These are phyloP conservation scores for Vespertilio murinus DNA, from an alignment of 2,797 vertebrate genomes.

Conservation along the genomic window DNA sequence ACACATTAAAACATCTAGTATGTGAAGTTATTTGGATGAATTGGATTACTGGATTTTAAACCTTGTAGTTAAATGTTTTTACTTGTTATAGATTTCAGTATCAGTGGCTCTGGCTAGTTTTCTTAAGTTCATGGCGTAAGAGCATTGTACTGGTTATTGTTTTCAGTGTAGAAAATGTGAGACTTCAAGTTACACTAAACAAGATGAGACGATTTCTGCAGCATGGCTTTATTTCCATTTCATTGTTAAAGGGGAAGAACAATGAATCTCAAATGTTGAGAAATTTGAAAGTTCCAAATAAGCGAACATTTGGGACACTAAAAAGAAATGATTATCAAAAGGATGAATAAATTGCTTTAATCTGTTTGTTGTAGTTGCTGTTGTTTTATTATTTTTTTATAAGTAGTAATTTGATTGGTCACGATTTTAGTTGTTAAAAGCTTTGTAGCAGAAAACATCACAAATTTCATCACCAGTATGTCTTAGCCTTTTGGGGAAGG, in stretches of 20 bases:
- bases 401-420: neutral
- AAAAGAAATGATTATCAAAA: neutral
- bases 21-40: neutral
- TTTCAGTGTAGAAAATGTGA: neutral
- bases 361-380: neutral
- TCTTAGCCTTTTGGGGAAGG: neutral
- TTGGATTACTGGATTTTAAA: neutral
- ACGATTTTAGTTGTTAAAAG: constrained; percentile 3
- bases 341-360: neutral
- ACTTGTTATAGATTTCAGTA: neutral
- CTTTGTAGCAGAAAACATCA: neutral
- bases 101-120: neutral
- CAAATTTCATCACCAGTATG: neutral
- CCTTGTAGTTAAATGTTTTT: neutral
- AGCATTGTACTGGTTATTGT: neutral
- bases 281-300: neutral
- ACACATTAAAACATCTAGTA: neutral
- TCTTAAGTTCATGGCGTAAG: neutral
- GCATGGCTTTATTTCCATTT: neutral
- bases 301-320: neutral
- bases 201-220: neutral
- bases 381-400: neutral
- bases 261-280: neutral
- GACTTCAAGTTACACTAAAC: neutral
- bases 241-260: neutral